Conservation (phyloP, 1,140 invertebrate genomes). For the Venturia canescens region DNA sequence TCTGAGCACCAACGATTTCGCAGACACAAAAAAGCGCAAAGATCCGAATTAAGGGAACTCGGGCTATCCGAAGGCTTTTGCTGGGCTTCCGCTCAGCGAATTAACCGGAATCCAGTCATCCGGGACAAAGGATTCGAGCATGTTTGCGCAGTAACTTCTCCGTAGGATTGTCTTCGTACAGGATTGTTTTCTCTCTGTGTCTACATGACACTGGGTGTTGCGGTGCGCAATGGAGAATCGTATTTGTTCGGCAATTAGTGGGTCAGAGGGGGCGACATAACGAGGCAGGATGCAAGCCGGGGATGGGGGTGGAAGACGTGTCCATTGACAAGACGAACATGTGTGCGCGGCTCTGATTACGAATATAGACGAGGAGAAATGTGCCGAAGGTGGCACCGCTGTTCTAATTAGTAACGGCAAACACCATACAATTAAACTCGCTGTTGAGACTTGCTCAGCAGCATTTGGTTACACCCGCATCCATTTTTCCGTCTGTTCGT, state of each 20-base stretch:
- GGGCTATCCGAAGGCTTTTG: neutral
- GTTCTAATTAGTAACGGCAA: constrained; percentile 69
- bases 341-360: neutral
- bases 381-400: constrained; percentile 36
- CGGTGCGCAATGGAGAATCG: constrained; percentile 3
- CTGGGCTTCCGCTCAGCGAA: neutral
- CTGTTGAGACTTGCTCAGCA: constrained; percentile 12
- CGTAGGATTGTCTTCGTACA: neutral
- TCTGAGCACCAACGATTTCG: too few relatives aligned
- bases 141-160: neutral
- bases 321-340: neutral
- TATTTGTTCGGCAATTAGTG: constrained; percentile 7
- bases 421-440: constrained; percentile 69
- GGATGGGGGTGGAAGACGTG: neutral
- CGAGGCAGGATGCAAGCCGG: neutral
- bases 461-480: constrained; percentile 15
- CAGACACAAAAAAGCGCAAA: too few relatives aligned
- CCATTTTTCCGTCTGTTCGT: neutral
- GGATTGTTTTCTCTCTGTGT: neutral
- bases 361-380: constrained; percentile 45
- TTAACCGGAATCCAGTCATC: neutral
- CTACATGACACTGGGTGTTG: neutral
- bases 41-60: too few relatives aligned
- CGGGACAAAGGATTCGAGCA: neutral
- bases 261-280: neutral